phyloP scores from a whole-genome alignment of 1,140 invertebrate genomes.

The Drosophila ficusphila region DNA sequence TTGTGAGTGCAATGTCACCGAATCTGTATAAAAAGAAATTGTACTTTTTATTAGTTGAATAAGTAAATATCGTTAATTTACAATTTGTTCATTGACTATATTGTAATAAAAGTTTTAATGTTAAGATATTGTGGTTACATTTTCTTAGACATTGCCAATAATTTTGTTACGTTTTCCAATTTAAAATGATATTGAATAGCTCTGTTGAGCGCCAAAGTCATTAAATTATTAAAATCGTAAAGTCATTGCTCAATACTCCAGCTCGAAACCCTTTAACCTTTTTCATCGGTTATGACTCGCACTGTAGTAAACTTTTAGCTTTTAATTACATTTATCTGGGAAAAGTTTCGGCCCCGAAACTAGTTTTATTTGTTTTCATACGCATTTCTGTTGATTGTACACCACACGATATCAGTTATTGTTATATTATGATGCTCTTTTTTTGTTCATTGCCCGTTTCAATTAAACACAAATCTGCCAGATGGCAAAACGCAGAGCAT shows the following conservation, averaged over 20 bases:
- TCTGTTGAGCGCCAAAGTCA: too few relatives aligned
- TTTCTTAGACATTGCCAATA: too few relatives aligned
- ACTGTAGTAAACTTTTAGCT: slow-evolving; percentile 53
- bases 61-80: too few relatives aligned
- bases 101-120: too few relatives aligned
- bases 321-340: slow-evolving; percentile 80
- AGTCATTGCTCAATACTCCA: not conserved
- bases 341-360: slow-evolving; percentile 63
- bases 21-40: too few relatives aligned
- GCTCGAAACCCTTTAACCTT: not conserved
- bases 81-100: too few relatives aligned
- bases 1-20: too few relatives aligned
- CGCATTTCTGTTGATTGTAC: slow-evolving; percentile 48
- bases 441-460: slow-evolving; percentile 36
- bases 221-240: too few relatives aligned
- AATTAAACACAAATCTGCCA: slow-evolving; percentile 65
- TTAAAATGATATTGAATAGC: too few relatives aligned
- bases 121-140: too few relatives aligned
- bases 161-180: too few relatives aligned
- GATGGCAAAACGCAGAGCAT: slow-evolving; percentile 25
- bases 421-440: slow-evolving; percentile 38
- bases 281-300: not conserved
- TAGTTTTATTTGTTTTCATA: slow-evolving; percentile 56
- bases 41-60: too few relatives aligned
- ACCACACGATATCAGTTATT: slow-evolving; percentile 63